These are phyloP conservation scores for Prenolepis imparis DNA, from an alignment of 2,888 invertebrate genomes.

Conservation along the genomic window DNA sequence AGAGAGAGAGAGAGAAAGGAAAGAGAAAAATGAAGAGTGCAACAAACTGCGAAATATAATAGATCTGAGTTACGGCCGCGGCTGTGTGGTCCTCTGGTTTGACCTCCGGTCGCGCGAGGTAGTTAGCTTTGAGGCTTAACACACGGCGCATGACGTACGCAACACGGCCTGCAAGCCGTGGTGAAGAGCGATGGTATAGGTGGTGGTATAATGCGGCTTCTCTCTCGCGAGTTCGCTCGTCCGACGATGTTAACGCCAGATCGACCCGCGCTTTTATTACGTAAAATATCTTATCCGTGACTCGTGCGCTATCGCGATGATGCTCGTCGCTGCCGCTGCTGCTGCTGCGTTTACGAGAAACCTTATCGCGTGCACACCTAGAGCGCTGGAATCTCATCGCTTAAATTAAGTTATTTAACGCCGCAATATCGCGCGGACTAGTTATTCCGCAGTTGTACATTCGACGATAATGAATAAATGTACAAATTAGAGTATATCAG, in stretches of 20 bases:
- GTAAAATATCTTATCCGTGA: slow-evolving; percentile 39
- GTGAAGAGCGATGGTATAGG: slow-evolving; percentile 14
- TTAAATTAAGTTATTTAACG: slow-evolving; percentile 46
- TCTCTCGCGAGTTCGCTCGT: slow-evolving; percentile 36
- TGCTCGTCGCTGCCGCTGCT: slow-evolving; percentile 21
- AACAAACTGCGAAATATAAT: slow-evolving; percentile 74
- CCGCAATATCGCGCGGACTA: not conserved
- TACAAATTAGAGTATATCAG: not conserved
- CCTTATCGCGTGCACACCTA: not conserved
- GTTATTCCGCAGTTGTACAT: not conserved
- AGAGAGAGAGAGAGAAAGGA: not conserved
- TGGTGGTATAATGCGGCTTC: slow-evolving; percentile 28
- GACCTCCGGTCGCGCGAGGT: slow-evolving; percentile 68
- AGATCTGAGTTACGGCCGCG: slow-evolving; percentile 77
- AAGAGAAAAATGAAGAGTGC: slow-evolving; percentile 25
- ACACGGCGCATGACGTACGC: slow-evolving; percentile 31
- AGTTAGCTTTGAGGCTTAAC: slow-evolving; percentile 63
- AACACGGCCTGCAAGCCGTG: slow-evolving; percentile 14
- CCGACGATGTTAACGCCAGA: slow-evolving; percentile 51
- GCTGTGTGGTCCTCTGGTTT: slow-evolving; percentile 77
- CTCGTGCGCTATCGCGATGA: slow-evolving; percentile 41
- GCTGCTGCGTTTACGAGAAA: slow-evolving; percentile 37
- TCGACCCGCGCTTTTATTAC: slow-evolving; percentile 55
- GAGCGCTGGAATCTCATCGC: slow-evolving; percentile 1
- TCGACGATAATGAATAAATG: not conserved